Conservation (phyloP, 2,797 vertebrate species). For the Fundulus diaphanus region DNA sequence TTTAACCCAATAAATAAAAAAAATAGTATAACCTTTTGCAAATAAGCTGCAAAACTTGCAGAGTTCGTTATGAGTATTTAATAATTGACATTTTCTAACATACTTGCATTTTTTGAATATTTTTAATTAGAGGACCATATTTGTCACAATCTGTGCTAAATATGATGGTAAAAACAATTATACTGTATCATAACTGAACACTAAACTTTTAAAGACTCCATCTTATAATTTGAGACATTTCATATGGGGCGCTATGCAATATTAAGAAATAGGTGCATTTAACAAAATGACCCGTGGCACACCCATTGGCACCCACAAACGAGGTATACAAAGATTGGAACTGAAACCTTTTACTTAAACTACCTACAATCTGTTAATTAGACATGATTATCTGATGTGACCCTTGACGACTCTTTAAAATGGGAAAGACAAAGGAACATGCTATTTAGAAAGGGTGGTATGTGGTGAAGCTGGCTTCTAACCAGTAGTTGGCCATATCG, state of each 20-base stretch:
- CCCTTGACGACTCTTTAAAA: background rate
- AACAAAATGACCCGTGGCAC: background rate
- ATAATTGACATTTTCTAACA: background rate
- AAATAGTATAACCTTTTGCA: background rate
- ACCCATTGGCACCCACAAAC: background rate
- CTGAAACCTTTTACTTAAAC: background rate
- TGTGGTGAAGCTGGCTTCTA: background rate
- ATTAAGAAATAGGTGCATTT: too few relatives aligned
- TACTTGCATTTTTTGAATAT: background rate
- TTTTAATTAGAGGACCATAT: background rate
- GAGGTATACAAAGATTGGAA: background rate
- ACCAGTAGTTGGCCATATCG: background rate
- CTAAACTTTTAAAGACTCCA: background rate
- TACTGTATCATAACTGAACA: too few relatives aligned
- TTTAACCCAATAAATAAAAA: background rate
- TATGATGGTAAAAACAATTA: background rate
- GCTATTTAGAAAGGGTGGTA: background rate
- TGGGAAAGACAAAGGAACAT: background rate
- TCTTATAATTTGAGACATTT: background rate
- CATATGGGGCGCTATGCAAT: too few relatives aligned
- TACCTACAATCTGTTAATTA: background rate
- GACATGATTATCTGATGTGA: background rate
- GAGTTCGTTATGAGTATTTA: background rate
- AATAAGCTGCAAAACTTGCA: background rate
- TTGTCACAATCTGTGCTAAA: background rate